phyloP scores from a whole-genome alignment of 2,888 invertebrate genomes.

The Drosophila pseudotakahashii region DNA sequence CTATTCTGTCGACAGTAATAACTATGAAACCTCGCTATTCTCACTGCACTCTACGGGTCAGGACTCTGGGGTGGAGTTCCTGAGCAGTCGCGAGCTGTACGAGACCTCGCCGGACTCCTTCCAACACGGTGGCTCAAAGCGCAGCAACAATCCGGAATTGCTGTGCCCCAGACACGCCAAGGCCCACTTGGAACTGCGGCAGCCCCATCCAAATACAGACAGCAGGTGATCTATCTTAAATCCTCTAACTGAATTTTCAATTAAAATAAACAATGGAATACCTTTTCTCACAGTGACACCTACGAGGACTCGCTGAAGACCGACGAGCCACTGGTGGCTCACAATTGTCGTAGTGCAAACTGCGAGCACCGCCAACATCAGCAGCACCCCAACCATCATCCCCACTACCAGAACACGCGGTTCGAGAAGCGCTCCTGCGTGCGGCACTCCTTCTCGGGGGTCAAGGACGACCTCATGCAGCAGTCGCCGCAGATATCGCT shows the following conservation, averaged over 20 bases:
- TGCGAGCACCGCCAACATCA: conserved; percentile 75
- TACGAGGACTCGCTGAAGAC: conserved; percentile 92
- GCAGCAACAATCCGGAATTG: conserved; percentile 60
- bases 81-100: conserved; percentile 82
- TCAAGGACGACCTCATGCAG: conserved; percentile 84
- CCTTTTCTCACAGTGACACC: conserved; percentile 86
- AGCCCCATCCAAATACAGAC: conserved; percentile 74
- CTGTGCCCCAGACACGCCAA: conserved; percentile 81
- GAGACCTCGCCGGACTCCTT: conserved; percentile 82
- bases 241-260: neutral
- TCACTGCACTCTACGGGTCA: conserved; percentile 93
- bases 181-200: conserved; percentile 70
- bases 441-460: conserved; percentile 84
- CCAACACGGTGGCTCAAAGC: conserved; percentile 64
- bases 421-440: conserved; percentile 82
- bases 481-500: conserved; percentile 82
- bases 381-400: conserved; percentile 54
- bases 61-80: conserved; percentile 90
- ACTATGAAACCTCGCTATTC: conserved; percentile 90
- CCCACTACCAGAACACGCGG: conserved; percentile 81
- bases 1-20: conserved; percentile 44
- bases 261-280: neutral
- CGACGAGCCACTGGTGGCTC: conserved; percentile 74
- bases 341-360: conserved; percentile 70
- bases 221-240: conserved; percentile 72